Evolutionary conservation across 2,797 vertebrate species (phyloP), one percentile per base, ranked within the genome.

Genomic region (Holocentrus rufus): DNA sequence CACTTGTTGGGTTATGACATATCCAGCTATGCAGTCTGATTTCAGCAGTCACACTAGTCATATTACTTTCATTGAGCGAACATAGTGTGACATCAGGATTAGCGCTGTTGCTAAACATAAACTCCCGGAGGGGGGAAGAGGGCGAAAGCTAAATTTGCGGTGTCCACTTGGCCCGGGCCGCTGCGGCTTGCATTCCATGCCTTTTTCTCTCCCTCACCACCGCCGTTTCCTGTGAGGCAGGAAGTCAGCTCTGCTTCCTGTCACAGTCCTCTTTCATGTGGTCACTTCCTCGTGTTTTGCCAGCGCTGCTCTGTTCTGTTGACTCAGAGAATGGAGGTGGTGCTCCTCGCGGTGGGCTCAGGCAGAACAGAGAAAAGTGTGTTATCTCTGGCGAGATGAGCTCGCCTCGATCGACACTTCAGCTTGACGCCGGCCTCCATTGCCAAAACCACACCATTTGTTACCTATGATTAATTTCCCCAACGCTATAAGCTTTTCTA

Each of bases 181-280:
- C 66, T 75, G 88, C 27, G 71, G 88, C 83, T 85, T 77, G 11
- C 93, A 93, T 94, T 94, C 93, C 92, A 90, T 78, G 86, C 77
- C 89, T 88, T 81, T 76, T 85, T 88, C 65, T 73, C 65, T 55
- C 50, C 74, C 88, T 90, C 88, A 79, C 81, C 74, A 93, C 89
- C 83, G 68, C 90, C 83, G 87, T 82, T 93, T 94, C 93, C 93
- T 93, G 91, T 83, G 89, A 91, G 89, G 90, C 92, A 94, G 94
- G 94, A 94, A 94, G 91, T 92, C 72, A 88, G 90, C 82, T 81
- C 79, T 72, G 89, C 88, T 94, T 94, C 93, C 92, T 93, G 91
- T 93, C 91, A 88, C 90, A 83, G 91, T 88, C 90, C 85, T 83
- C 92, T 94, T 94, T 94, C 90, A 94, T 94, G 94, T 94, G 93